phyloP scores from a whole-genome alignment of 2,888 invertebrate species.

The Tipula unca region DNA sequence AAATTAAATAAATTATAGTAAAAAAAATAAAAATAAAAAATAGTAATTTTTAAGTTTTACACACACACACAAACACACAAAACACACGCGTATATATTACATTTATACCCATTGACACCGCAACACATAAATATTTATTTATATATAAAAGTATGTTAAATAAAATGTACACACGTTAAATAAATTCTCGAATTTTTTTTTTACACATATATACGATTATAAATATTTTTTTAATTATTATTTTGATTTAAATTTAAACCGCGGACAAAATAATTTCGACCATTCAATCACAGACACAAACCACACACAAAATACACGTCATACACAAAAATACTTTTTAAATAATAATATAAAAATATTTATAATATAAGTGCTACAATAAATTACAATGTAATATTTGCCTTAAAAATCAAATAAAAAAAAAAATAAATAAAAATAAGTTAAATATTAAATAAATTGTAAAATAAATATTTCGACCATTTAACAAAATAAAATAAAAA shows the following conservation, averaged over 20 bases:
- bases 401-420: slow-evolving; percentile 14
- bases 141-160: neutral
- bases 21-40: neutral
- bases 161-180: neutral
- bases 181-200: neutral
- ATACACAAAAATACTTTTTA: neutral
- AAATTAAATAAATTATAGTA: slow-evolving; percentile 14
- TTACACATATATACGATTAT: neutral
- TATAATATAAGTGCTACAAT: neutral
- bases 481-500: too few relatives aligned
- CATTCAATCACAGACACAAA: neutral
- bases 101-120: too few relatives aligned
- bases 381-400: slow-evolving; percentile 14
- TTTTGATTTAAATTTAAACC: neutral
- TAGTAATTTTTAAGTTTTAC: neutral
- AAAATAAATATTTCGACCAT: neutral
- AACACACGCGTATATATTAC: neutral
- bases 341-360: neutral
- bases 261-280: neutral
- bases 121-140: neutral
- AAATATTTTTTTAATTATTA: neutral
- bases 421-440: neutral
- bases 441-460: neutral
- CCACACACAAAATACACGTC: neutral
- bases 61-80: neutral